Evolutionary conservation across 2,797 vertebrate genomes (phyloP).

Genomic region (Phyllotis vaccarum): DNA sequence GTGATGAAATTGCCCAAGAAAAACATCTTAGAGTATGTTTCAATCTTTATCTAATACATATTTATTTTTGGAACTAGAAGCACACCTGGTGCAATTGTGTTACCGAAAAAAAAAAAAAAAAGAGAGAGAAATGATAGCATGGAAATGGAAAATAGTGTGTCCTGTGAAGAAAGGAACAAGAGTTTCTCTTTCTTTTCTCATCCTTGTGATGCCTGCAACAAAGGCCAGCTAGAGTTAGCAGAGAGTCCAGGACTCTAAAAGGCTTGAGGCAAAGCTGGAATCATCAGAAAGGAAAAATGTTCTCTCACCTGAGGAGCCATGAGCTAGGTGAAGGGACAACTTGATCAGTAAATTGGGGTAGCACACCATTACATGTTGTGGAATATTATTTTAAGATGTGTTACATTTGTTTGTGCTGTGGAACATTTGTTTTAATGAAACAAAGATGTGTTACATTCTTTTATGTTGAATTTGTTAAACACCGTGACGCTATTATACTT

Average conservation of each 20-base stretch:
- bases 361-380: too few relatives aligned
- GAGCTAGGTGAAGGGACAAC: neutral
- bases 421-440: too few relatives aligned
- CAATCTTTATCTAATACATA: neutral
- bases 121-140: slow-evolving; percentile 42
- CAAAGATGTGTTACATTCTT: too few relatives aligned
- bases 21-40: neutral
- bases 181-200: neutral
- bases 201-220: neutral
- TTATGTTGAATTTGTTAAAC: too few relatives aligned
- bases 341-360: neutral
- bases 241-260: neutral
- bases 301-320: neutral
- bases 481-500: too few relatives aligned
- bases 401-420: too few relatives aligned
- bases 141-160: neutral
- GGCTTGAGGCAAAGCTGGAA: neutral
- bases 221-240: neutral
- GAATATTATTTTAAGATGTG: too few relatives aligned
- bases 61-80: slow-evolving; percentile 1
- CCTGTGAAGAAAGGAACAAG: neutral
- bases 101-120: neutral
- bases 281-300: neutral
- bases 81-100: neutral
- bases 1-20: neutral